Evolutionary conservation across 1,140 invertebrate genomes (phyloP).

Genomic region (Coboldia fuscipes): DNA sequence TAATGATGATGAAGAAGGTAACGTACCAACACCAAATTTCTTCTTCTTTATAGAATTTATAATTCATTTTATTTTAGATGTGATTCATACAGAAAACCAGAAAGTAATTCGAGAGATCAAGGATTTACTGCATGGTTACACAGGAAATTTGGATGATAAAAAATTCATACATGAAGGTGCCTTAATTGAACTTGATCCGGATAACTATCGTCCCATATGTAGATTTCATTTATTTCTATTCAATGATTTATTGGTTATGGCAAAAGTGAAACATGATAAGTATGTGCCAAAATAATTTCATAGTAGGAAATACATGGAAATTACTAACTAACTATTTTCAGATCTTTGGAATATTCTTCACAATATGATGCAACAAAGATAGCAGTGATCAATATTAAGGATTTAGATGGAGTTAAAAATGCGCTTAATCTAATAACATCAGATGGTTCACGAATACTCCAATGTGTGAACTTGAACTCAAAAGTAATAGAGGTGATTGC

Average conservation of each 20-base stretch:
- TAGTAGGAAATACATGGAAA: constrained; percentile 38
- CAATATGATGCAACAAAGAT: constrained; percentile 80
- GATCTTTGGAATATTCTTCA: constrained; percentile 73
- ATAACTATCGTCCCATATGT: constrained; percentile 68
- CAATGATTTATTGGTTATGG: constrained; percentile 63
- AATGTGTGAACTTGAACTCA: constrained; percentile 62
- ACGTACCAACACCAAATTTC: constrained; percentile 34
- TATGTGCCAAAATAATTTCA: constrained; percentile 29
- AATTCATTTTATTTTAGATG: too few relatives aligned
- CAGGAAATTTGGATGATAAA: constrained; percentile 48
- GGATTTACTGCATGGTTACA: constrained; percentile 53
- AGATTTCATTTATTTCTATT: constrained; percentile 84
- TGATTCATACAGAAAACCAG: too few relatives aligned
- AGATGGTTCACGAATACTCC: constrained; percentile 81
- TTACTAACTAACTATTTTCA: constrained; percentile 21
- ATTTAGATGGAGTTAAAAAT: constrained; percentile 73
- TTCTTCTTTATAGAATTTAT: too few relatives aligned
- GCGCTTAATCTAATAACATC: constrained; percentile 88
- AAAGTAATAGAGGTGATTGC: constrained; percentile 33
- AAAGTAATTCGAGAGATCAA: constrained; percentile 25
- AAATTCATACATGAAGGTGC: constrained; percentile 74
- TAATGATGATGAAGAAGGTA: constrained; percentile 4
- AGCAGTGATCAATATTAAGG: constrained; percentile 87
- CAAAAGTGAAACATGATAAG: constrained; percentile 24
- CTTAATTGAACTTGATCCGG: constrained; percentile 67